phyloP scores from a whole-genome alignment of 2,113 vertebrate species.

The Addax nasomaculatus region DNA sequence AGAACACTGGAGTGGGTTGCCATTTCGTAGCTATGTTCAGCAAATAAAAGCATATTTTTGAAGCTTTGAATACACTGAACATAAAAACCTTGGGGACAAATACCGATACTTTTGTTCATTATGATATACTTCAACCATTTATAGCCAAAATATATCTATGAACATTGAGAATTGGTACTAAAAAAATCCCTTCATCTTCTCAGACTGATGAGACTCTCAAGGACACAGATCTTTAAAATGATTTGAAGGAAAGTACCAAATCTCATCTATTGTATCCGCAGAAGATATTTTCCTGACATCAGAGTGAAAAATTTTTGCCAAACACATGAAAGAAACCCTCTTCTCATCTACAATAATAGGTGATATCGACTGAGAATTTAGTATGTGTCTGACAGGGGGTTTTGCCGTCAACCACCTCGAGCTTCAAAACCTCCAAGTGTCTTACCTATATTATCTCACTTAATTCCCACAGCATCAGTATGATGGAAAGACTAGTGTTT shows the following conservation, averaged over 20 bases:
- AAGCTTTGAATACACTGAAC: not conserved
- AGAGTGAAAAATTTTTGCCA: not conserved
- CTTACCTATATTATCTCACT: not conserved
- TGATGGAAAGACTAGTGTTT: not conserved
- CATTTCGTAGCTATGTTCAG: not conserved
- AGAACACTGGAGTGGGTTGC: no score
- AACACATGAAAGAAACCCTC: not conserved
- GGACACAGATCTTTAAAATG: constrained; percentile 22
- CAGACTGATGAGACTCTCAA: not conserved
- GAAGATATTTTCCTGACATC: not conserved
- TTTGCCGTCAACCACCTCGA: not conserved
- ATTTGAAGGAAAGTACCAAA: constrained; percentile 31
- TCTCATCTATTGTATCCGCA: not conserved
- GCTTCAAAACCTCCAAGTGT: not conserved
- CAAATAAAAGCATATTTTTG: not conserved
- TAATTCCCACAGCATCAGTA: not conserved
- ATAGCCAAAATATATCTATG: not conserved
- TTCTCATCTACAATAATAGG: not conserved
- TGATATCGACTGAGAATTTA: not conserved
- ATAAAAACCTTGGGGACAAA: not conserved
- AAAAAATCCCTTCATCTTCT: not conserved
- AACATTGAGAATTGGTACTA: not conserved
- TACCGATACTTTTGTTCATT: not conserved
- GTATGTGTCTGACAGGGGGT: not conserved
- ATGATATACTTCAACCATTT: constrained; percentile 5